Percentiles rank a stretch among this genome's conserved stretches.
phyloP scores from a whole-genome alignment of 2,113 vertebrate species.

The Chloebia gouldiae region DNA sequence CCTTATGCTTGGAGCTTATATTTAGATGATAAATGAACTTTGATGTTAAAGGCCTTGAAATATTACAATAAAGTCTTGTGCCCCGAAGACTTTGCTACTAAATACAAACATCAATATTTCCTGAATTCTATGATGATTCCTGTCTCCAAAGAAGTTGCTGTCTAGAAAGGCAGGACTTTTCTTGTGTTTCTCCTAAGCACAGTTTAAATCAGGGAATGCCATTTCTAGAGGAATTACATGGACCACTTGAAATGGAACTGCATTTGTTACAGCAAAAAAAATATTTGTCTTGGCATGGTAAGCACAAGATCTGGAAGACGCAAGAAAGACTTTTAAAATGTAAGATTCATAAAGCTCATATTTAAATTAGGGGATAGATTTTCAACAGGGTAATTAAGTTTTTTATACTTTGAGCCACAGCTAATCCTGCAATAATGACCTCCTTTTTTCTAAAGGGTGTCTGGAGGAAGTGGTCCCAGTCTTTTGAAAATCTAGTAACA shows the following conservation, averaged over 20 bases:
- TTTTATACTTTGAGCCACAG: background rate
- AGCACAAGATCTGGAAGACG: background rate
- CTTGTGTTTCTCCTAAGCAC: background rate
- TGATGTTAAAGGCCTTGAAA: background rate
- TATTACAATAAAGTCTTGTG: background rate
- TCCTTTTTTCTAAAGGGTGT: constrained; percentile 50
- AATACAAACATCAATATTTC: background rate
- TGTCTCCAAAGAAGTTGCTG: background rate
- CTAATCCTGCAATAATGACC: background rate
- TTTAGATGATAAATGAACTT: background rate
- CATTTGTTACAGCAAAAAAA: background rate
- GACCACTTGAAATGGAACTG: background rate
- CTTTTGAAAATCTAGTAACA: constrained; percentile 66
- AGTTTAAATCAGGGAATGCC: background rate
- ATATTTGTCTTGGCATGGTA: background rate
- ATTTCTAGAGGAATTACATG: background rate
- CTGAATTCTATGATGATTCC: background rate
- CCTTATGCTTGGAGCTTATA: background rate
- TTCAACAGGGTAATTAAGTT: background rate
- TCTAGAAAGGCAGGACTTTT: background rate
- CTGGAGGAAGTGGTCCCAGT: constrained; percentile 65
- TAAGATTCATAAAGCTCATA: background rate
- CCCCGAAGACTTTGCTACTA: background rate
- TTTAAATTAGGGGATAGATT: background rate
- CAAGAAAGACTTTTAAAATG: background rate